Percentiles rank a stretch among this genome's conserved stretches.
Evolutionary conservation across 2,888 invertebrate species (phyloP).

Genomic region (Erynnis tages): DNA sequence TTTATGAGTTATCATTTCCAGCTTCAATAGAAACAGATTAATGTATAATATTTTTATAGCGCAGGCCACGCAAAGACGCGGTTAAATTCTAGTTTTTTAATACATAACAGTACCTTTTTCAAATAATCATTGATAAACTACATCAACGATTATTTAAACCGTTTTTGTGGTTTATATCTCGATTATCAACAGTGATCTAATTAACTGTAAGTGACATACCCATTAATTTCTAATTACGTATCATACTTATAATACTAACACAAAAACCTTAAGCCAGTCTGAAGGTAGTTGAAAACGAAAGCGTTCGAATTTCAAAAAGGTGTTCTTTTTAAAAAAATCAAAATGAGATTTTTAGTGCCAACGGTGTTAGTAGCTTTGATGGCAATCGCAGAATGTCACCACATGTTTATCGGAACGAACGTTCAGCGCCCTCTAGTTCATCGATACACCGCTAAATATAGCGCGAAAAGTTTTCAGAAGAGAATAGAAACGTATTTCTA

Average conservation of each 20-base stretch:
- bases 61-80: too few relatives aligned
- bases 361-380: conserved; percentile 37
- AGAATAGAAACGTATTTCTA: conserved; percentile 54
- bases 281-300: neutral
- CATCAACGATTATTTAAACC: too few relatives aligned
- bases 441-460: conserved; percentile 42
- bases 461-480: conserved; percentile 47
- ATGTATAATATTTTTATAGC: too few relatives aligned
- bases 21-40: too few relatives aligned
- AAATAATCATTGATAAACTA: too few relatives aligned
- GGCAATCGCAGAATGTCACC: conserved; percentile 48
- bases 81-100: too few relatives aligned
- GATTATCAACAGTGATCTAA: too few relatives aligned
- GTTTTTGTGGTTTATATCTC: neutral
- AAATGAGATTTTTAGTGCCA: conserved; percentile 6
- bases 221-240: neutral
- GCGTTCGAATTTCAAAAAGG: too few relatives aligned
- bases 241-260: neutral
- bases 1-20: too few relatives aligned
- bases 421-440: conserved; percentile 46
- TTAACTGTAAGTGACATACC: neutral
- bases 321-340: too few relatives aligned
- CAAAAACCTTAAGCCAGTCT: too few relatives aligned
- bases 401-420: conserved; percentile 58
- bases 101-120: too few relatives aligned